phyloP scores from a whole-genome alignment of 2,113 vertebrate species.

The Rattus norvegicus region GRCr8 NC_086019.1:131172001-131172500 shows the following conservation, averaged over 20 bases:
- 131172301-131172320: background rate
- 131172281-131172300: background rate
- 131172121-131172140: background rate
- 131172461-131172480: conserved; percentile 22
- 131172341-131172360: too few relatives aligned
- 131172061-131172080: background rate
- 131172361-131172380: too few relatives aligned
- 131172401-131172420: too few relatives aligned
- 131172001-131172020: conserved; percentile 15
- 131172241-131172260: background rate
- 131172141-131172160: background rate
- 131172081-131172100: too few relatives aligned
- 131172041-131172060: background rate
- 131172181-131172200: background rate
- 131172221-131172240: background rate
- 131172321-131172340: too few relatives aligned
- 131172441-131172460: background rate
- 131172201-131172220: background rate
- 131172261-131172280: background rate
- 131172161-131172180: background rate
- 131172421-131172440: background rate
- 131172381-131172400: too few relatives aligned
- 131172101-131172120: too few relatives aligned
- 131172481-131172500: background rate
- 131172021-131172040: background rate